Evolutionary conservation across 2,113 vertebrate genomes (phyloP).

Genomic region (Lepidiolamprologus cunningtoni): DNA sequence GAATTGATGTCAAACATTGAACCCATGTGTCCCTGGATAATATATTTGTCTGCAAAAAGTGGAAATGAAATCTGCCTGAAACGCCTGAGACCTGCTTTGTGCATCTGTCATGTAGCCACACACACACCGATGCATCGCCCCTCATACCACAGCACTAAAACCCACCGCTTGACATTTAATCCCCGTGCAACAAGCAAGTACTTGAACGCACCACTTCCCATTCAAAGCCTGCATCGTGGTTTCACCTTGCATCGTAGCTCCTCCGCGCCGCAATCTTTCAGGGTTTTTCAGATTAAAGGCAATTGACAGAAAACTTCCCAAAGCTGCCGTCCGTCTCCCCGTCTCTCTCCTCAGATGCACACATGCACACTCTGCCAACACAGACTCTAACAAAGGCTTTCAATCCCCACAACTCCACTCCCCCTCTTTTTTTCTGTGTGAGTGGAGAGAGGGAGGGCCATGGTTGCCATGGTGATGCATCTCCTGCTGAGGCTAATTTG

Average conservation of each 20-base stretch:
- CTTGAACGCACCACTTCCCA: neutral
- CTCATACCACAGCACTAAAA: neutral
- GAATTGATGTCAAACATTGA: neutral
- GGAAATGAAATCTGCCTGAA: neutral
- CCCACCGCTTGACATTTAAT: neutral
- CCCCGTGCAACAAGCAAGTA: neutral
- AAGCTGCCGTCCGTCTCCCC: neutral
- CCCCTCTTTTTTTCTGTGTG: neutral
- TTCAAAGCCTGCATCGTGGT: neutral
- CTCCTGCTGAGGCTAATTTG: constrained; percentile 75
- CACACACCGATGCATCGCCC: neutral
- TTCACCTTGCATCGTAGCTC: constrained; percentile 39
- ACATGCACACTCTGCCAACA: neutral
- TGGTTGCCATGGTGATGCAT: constrained; percentile 69
- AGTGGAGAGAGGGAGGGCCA: constrained; percentile 29
- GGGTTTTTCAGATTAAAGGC: neutral
- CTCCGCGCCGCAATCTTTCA: neutral
- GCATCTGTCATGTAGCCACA: neutral
- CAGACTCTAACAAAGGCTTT: constrained; percentile 61
- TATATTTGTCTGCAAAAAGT: neutral
- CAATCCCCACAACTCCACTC: constrained; percentile 36
- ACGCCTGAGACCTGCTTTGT: neutral
- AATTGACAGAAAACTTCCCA: neutral
- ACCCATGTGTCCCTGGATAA: accelerated
- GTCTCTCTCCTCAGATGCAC: neutral